Evolutionary conservation across 2,797 vertebrate species (phyloP), one percentile per base, ranked within the genome.

Genomic region (Takifugu rubripes): DNA sequence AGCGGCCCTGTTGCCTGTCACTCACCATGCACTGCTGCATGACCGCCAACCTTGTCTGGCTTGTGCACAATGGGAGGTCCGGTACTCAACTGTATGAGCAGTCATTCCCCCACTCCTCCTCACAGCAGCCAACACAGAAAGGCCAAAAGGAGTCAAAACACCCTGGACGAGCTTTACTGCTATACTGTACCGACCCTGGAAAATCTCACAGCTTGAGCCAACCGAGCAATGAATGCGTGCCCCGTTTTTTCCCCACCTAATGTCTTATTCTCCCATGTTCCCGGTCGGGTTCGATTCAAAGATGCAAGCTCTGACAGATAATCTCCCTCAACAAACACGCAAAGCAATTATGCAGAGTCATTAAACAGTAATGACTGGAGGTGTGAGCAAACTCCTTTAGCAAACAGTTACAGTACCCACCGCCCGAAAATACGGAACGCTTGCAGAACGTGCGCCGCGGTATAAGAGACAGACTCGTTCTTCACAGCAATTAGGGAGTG

Each of bases 21-120:
- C 81, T 89, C 86, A 89, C 64, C 83, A 82, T 64, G 83, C 77
- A 78, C 77, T 70, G 47, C 84, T 82, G 80, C 81, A 79, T 87
- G 82, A 86, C 75, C 77, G 78, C 75, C 81, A 85, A 79, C 84
- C 79, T 78, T 63, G 83, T 82, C 84, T 86, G 83, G 74, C 84
- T 78, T 69, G 62, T 54, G 70, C 84, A 77, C 83, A 75, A 83
- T 83, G 79, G 83, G 87, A 82, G 87, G 83, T 83, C 82, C 61
- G n/a, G 74, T 61, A 74, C 71, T 68, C n/a, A 52, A 77, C 75
- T 76, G 75, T 79, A 74, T 73, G 82, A 86, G 80, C 81, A 83
- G 78, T 82, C 77, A 68, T 64, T 77, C 75, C 63, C 10, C 26
- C 26, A 17, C 68, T 61, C 64, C 75, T 56, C 72, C 59, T 64